These are phyloP conservation scores for Micrasema longulum DNA, from an alignment of 1,140 invertebrate species.

Conservation along the genomic window DNA sequence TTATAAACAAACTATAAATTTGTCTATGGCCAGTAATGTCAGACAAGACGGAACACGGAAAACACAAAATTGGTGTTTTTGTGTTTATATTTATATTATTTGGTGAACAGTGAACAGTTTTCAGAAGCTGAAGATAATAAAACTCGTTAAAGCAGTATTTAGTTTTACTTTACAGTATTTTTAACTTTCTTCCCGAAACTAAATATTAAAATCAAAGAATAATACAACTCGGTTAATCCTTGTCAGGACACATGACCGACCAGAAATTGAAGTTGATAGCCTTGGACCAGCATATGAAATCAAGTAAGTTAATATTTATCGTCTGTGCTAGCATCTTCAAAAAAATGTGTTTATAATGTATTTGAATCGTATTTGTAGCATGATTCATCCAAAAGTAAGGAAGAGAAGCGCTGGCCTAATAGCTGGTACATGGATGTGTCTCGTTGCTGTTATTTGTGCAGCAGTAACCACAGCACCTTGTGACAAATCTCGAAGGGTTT, in stretches of 20 bases:
- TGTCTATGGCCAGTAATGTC: constrained; percentile 25
- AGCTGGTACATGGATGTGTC: constrained; percentile 44
- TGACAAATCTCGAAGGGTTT: constrained; percentile 84
- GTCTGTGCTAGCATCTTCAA: not conserved
- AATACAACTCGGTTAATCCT: not conserved
- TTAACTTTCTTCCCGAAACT: too few species aligned
- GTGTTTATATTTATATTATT: not conserved
- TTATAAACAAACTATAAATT: too few species aligned
- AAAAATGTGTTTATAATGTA: not conserved
- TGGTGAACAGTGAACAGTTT: too few species aligned
- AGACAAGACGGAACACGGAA: constrained; percentile 12
- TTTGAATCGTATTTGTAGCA: constrained; percentile 17
- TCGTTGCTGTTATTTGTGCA: constrained; percentile 43
- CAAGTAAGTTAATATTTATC: constrained; percentile 1
- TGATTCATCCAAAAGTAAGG: constrained; percentile 47
- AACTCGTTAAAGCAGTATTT: too few species aligned
- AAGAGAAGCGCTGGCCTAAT: constrained; percentile 48
- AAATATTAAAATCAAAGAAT: too few species aligned
- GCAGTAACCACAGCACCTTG: constrained; percentile 67
- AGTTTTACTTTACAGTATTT: too few species aligned
- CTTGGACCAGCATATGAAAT: constrained; percentile 34
- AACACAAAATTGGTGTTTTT: not conserved
- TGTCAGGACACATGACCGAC: constrained; percentile 39
- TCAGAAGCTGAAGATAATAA: too few species aligned
- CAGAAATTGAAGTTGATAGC: constrained; percentile 41